phyloP scores from a whole-genome alignment of 2,113 vertebrate species.

The Microcebus griseorufus region DNA sequence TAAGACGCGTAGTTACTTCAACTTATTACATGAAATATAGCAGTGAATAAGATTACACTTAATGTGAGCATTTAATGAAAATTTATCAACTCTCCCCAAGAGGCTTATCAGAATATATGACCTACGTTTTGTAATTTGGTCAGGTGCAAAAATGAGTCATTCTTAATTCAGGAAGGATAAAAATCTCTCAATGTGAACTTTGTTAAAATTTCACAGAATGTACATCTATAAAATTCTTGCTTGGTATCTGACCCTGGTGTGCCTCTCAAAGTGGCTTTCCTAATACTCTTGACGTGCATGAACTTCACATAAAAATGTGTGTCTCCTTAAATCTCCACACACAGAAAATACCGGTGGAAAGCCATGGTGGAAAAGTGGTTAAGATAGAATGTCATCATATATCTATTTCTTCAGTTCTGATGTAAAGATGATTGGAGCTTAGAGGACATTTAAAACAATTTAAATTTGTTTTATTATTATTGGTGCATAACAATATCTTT shows the following conservation, averaged over 20 bases:
- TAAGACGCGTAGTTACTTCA: slow-evolving; percentile 5
- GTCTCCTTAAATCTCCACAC: not conserved
- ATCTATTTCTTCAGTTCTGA: not conserved
- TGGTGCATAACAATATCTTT: no score
- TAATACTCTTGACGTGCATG: not conserved
- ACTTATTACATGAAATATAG: slow-evolving; percentile 20
- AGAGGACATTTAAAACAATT: no score
- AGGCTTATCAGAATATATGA: slow-evolving; percentile 49
- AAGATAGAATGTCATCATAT: not conserved
- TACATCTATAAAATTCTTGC: not conserved
- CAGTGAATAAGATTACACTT: slow-evolving; percentile 24
- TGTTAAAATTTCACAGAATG: not conserved
- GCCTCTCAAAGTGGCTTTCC: not conserved
- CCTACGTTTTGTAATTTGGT: slow-evolving; percentile 37
- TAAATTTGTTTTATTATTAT: no score
- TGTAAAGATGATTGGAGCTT: not conserved
- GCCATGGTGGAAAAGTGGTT: not conserved
- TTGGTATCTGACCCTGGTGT: not conserved
- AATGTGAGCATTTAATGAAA: slow-evolving; percentile 50
- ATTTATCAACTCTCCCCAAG: slow-evolving; percentile 27
- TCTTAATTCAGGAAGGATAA: slow-evolving; percentile 46
- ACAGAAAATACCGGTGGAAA: not conserved
- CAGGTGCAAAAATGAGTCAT: slow-evolving; percentile 18
- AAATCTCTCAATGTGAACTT: slow-evolving; percentile 9
- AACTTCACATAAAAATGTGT: not conserved